These are phyloP conservation scores for Bradypodion pumilum DNA, from an alignment of 2,797 vertebrate genomes.

Conservation along the genomic window DNA sequence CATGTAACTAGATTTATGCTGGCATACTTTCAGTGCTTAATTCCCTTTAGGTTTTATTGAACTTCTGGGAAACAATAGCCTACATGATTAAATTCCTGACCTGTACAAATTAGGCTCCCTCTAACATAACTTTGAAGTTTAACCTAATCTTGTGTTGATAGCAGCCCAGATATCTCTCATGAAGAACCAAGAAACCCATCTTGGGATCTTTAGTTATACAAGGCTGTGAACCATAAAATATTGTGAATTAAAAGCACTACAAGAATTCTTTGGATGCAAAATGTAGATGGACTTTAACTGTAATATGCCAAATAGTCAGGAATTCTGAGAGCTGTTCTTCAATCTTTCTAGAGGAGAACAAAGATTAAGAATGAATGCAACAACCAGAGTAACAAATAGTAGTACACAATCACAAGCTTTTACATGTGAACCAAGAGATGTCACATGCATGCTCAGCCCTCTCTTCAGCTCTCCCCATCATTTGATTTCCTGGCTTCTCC, in stretches of 20 bases:
- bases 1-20: not conserved
- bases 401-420: not conserved
- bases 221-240: not conserved
- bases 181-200: not conserved
- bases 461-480: not conserved
- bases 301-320: no score
- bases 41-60: not conserved
- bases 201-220: not conserved
- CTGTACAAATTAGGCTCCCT: not conserved
- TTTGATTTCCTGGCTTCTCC: not conserved
- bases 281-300: no score
- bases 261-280: not conserved
- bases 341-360: no score
- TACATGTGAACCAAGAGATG: not conserved
- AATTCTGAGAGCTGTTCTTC: no score
- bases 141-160: not conserved
- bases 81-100: not conserved
- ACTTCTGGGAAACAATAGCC: not conserved
- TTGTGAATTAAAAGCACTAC: not conserved
- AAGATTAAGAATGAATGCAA: no score
- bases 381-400: not conserved
- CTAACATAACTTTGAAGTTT: not conserved
- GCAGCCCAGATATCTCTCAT: not conserved
- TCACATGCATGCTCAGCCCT: not conserved
- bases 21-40: not conserved